Base-by-base conservation (phyloP, 2,888 invertebrate species). In the Brachyopa scutellaris region DNA sequence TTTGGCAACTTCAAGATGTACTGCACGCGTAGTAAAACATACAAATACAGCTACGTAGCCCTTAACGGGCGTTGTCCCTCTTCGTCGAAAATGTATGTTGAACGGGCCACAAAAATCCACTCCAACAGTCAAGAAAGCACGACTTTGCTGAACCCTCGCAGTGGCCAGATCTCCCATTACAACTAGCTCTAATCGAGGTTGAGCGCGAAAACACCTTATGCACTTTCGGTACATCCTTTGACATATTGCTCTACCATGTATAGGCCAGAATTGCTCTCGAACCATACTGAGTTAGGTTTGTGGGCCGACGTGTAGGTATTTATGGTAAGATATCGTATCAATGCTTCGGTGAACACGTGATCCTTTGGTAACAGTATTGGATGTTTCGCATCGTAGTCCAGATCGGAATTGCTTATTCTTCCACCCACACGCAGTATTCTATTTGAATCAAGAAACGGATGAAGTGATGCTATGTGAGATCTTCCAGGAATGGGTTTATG, bases 31-130 rank as follows among this genome's bases (percentile, higher is more conserved):
- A 26, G 23, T 40, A 7, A 84, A 55, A 23, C 59, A 84, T n/a
- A 76, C 42, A 29, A 84, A 76, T 7, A 84, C 57, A 2, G 67
- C 45, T 15, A 78, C 57, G 23, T 64, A 78, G 29, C 62, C 55
- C 47, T 69, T 74, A 21, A 49, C 47, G 8, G 38, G 51, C 8
- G 49, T 33, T 7, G 76, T 53, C 5, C 53, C 51, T 21, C 76
- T 33, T 5, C 69, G 38, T 15, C 67, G 49, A 42, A 70, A 66
- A 11, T 49, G 49, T 31, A 73, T 51, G 11, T 40, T 61, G 23
- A 84, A 73, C 8, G 78, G 70, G 7, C 76, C 70, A 26, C 49
- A 69, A 23, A 49, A 51, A 38, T 76, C 76, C n/a, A 83, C 40
- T 42, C 82, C 76, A 45, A 67, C 29, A 47, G 21, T 40, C n/a